Conservation (phyloP, 1,140 invertebrate species). For the Vanessa tameamea region DNA sequence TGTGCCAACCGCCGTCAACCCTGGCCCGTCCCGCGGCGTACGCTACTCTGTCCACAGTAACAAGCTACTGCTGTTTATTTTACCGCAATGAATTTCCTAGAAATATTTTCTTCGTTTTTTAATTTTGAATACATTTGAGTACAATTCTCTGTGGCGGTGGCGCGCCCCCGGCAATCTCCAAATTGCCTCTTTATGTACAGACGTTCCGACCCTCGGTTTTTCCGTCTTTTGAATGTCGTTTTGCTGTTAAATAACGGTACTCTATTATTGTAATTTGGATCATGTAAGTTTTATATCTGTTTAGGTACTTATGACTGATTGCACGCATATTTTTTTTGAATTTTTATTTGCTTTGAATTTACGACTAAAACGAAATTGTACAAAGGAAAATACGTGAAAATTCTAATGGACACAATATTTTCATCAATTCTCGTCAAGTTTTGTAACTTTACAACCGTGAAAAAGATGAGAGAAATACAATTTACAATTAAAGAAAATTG, state of each 20-base stretch:
- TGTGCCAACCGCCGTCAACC: slow-evolving; percentile 21
- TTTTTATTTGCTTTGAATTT: too few species aligned
- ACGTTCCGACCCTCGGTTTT: slow-evolving; percentile 79
- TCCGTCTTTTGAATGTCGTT: slow-evolving; percentile 80
- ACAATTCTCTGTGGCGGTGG: slow-evolving; percentile 75
- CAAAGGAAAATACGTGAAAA: too few species aligned
- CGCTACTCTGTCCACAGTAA: slow-evolving; percentile 51
- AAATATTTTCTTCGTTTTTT: slow-evolving; percentile 77
- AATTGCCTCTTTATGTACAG: slow-evolving; percentile 81
- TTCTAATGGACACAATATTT: too few species aligned
- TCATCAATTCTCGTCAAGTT: too few species aligned
- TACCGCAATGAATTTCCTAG: slow-evolving; percentile 77
- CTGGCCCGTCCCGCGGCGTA: slow-evolving; percentile 12
- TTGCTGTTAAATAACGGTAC: slow-evolving; percentile 78
- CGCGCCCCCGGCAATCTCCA: slow-evolving; percentile 79
- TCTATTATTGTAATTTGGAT: slow-evolving; percentile 75
- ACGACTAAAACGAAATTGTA: too few species aligned
- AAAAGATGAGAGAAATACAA: not conserved
- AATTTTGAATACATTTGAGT: slow-evolving; percentile 79
- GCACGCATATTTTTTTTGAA: too few species aligned
- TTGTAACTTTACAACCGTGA: not conserved
- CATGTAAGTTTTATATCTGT: slow-evolving; percentile 44
- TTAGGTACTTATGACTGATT: not conserved
- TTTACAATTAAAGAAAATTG: not conserved
- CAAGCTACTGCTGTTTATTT: slow-evolving; percentile 76